These are phyloP conservation scores for Dryobota labecula DNA, from an alignment of 2,888 invertebrate species.

Conservation along the genomic window DNA sequence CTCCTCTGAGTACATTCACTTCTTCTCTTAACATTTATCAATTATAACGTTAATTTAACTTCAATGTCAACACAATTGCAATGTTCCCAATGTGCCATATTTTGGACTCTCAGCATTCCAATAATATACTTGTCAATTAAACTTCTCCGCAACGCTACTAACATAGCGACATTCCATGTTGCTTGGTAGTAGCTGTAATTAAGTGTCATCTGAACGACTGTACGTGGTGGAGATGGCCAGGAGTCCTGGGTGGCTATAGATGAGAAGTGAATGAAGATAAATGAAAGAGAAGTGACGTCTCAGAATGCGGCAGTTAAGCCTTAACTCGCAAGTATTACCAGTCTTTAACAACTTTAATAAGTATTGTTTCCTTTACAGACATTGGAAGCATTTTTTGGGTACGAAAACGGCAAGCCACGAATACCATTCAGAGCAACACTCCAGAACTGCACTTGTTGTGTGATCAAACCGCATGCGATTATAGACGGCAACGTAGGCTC, in stretches of 20 bases:
- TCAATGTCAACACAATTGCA: not conserved
- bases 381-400: conserved; percentile 82
- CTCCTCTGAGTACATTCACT: too few relatives aligned
- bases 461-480: conserved; percentile 97
- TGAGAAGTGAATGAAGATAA: too few relatives aligned
- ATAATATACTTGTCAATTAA: not conserved
- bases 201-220: not conserved
- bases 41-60: not conserved
- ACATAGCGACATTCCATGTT: not conserved
- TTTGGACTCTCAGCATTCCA: not conserved
- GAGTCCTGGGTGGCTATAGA: too few relatives aligned
- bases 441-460: conserved; percentile 93
- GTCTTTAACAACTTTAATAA: not conserved
- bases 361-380: conserved; percentile 67
- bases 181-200: not conserved
- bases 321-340: not conserved
- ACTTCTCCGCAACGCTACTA: not conserved
- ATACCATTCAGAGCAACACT: conserved; percentile 89
- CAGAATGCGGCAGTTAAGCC: not conserved
- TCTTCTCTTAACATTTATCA: not conserved
- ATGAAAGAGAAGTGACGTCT: too few relatives aligned
- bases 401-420: conserved; percentile 77
- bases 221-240: not conserved
- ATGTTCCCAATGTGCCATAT: not conserved
- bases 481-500: conserved; percentile 93